phyloP scores from a whole-genome alignment of 1,140 invertebrate genomes.

The Scaptomyza pallida region DNA sequence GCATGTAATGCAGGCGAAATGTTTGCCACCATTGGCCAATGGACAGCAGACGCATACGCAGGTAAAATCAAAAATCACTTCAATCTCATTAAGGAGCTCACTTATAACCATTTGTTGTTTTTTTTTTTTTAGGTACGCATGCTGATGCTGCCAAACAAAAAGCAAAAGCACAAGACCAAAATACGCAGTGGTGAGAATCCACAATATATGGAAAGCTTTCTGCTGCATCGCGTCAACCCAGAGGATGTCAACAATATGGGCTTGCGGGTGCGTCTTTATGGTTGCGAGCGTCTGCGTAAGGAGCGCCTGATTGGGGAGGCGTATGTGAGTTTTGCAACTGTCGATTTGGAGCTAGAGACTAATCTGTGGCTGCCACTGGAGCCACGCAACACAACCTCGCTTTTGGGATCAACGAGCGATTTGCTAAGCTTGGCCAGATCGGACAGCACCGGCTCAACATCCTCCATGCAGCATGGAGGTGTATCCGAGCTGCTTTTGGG shows the following conservation, averaged over 20 bases:
- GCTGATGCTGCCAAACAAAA: conserved; percentile 94
- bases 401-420: conserved; percentile 86
- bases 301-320: conserved; percentile 96
- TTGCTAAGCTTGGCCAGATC: conserved; percentile 93
- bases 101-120: background rate
- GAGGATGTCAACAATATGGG: conserved; percentile 97
- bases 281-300: conserved; percentile 94
- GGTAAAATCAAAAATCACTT: conserved; percentile 87
- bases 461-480: conserved; percentile 95
- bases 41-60: conserved; percentile 92
- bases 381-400: conserved; percentile 91
- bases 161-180: conserved; percentile 96
- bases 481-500: conserved; percentile 95
- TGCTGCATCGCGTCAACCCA: conserved; percentile 95
- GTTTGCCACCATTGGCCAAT: conserved; percentile 90
- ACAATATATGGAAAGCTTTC: conserved; percentile 96
- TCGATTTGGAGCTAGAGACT: conserved; percentile 94
- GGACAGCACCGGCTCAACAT: conserved; percentile 96
- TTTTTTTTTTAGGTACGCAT: conserved; percentile 88
- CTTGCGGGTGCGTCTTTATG: conserved; percentile 94
- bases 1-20: conserved; percentile 93
- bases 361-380: conserved; percentile 94
- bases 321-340: conserved; percentile 93
- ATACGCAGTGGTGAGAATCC: conserved; percentile 94
- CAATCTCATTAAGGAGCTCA: background rate